A percentile compares a stretch with the other conserved stretches of the same genome.
Conservation (phyloP, 2,797 vertebrate genomes). For the Pempheris klunzingeri region DNA sequence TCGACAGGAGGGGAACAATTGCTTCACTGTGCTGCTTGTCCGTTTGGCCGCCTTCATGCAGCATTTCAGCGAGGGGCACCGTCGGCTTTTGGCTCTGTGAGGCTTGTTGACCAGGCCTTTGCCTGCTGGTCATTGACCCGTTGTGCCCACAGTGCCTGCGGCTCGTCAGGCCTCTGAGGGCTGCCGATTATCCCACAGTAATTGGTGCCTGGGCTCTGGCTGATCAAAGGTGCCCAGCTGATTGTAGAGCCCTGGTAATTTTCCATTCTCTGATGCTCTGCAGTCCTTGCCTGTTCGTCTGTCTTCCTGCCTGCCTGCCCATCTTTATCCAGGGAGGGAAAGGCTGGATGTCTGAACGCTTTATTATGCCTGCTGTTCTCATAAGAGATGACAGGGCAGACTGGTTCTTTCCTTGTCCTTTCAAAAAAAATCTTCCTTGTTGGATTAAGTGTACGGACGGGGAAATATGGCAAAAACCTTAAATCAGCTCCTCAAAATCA, state of each 20-base stretch:
- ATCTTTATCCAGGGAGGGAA: constrained; percentile 19
- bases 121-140: constrained; percentile 77
- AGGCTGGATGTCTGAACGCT: constrained; percentile 26
- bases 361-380: constrained; percentile 50
- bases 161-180: constrained; percentile 65
- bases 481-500: constrained; percentile 20
- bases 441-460: constrained; percentile 13
- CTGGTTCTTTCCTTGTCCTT: constrained; percentile 26
- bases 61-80: constrained; percentile 71
- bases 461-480: constrained; percentile 16
- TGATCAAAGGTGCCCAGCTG: constrained; percentile 77
- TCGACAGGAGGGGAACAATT: constrained; percentile 78
- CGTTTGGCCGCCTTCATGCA: constrained; percentile 68
- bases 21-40: constrained; percentile 71
- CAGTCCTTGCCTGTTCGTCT: constrained; percentile 45
- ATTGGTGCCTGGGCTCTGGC: constrained; percentile 72
- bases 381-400: constrained; percentile 27
- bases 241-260: constrained; percentile 71
- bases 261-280: constrained; percentile 70
- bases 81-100: constrained; percentile 68
- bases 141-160: constrained; percentile 71
- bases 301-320: constrained; percentile 29
- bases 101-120: constrained; percentile 69
- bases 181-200: constrained; percentile 73
- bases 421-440: constrained; percentile 24